Evolutionary conservation across 2,888 invertebrate species (phyloP).

Genomic region (Drosophila phalerata): DNA sequence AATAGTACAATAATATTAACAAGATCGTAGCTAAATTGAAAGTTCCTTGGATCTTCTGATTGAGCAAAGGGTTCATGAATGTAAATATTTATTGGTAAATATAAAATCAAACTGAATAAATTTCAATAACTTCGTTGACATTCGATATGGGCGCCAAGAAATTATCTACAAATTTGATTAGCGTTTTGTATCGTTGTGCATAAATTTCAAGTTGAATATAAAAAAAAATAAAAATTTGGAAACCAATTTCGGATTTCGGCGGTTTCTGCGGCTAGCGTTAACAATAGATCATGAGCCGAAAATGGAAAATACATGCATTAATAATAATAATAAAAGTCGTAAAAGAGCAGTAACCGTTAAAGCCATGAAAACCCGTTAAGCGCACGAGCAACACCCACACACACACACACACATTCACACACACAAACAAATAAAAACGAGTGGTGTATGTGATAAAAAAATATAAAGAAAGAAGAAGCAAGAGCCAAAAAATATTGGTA

Average conservation of each 20-base stretch:
- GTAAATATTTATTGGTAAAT: background rate
- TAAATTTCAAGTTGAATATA: slow-evolving; percentile 42
- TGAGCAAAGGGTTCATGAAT: background rate
- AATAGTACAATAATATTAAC: too few relatives aligned
- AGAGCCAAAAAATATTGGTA: slow-evolving; percentile 70
- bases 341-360: slow-evolving; percentile 80
- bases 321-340: slow-evolving; percentile 79
- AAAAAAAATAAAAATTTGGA: slow-evolving; percentile 13
- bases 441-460: slow-evolving; percentile 44
- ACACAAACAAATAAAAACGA: slow-evolving; percentile 26
- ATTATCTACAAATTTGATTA: slow-evolving; percentile 54
- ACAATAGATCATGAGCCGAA: slow-evolving; percentile 72
- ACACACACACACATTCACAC: slow-evolving; percentile 16
- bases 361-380: slow-evolving; percentile 79
- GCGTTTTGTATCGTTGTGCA: slow-evolving; percentile 36
- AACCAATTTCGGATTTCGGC: slow-evolving; percentile 43
- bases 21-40: background rate
- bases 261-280: slow-evolving; percentile 48
- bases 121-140: slow-evolving; percentile 34
- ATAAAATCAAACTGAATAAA: slow-evolving; percentile 14
- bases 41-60: background rate
- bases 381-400: slow-evolving; percentile 81
- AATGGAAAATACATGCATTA: slow-evolving; percentile 78
- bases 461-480: slow-evolving; percentile 34
- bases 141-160: slow-evolving; percentile 31